Conservation (phyloP, 1,140 invertebrate genomes). For the Tribolium madens region DNA sequence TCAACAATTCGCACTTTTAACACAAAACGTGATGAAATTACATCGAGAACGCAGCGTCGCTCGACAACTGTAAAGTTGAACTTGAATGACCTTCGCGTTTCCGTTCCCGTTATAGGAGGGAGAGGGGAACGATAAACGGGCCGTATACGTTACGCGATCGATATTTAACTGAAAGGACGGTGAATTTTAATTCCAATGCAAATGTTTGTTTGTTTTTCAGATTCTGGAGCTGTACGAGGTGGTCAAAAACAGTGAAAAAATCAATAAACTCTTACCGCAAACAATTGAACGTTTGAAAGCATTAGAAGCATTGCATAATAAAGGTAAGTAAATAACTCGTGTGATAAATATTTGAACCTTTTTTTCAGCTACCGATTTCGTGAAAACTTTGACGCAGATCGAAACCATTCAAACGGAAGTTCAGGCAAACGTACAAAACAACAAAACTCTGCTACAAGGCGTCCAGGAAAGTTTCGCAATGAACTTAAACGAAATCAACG, state of each 20-base stretch:
- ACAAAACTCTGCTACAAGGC: slow-evolving; percentile 82
- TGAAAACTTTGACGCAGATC: slow-evolving; percentile 84
- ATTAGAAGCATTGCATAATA: slow-evolving; percentile 87
- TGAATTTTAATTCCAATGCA: no score
- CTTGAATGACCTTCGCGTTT: slow-evolving; percentile 18
- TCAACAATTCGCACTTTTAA: not conserved
- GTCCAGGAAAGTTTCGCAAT: slow-evolving; percentile 84
- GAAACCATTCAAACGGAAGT: slow-evolving; percentile 86
- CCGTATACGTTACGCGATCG: not conserved
- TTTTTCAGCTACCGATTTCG: slow-evolving; percentile 84
- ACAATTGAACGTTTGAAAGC: slow-evolving; percentile 87
- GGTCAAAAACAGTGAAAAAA: slow-evolving; percentile 84
- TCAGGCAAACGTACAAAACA: slow-evolving; percentile 77
- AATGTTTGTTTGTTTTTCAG: slow-evolving; percentile 65
- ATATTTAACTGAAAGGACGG: not conserved
- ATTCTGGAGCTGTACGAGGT: slow-evolving; percentile 88
- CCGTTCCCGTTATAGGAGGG: slow-evolving; percentile 22
- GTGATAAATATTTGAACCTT: not conserved
- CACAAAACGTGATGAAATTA: not conserved
- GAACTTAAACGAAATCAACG: slow-evolving; percentile 80
- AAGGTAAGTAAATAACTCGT: slow-evolving; percentile 73
- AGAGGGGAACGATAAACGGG: not conserved
- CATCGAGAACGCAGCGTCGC: not conserved
- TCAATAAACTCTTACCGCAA: slow-evolving; percentile 82
- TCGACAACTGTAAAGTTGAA: slow-evolving; percentile 17